Evolutionary conservation across 2,113 vertebrate genomes (phyloP), one percentile per base, ranked within the genome.

Genomic region (Phalacrocorax brasilianus): DNA sequence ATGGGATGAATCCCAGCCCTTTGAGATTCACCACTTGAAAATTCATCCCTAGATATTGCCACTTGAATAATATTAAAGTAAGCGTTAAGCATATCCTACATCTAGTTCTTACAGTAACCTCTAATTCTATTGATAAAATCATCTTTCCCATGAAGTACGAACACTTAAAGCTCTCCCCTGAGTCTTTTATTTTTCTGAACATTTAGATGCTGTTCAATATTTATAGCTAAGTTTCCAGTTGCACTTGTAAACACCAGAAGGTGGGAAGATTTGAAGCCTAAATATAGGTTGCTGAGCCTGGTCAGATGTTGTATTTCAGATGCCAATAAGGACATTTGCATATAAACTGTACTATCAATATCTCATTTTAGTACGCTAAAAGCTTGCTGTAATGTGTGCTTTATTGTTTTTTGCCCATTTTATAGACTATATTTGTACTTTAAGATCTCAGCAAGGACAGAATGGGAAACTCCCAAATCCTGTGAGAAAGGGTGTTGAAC

Each of bases 211-310:
- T 90, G 44, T 82, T 97, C 93, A 84, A 93, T 95, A 97, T 96
- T 97, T 95, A 94, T 82, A 92, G 70, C 61, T 59, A 73, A 74
- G 58, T 82, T 96, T 96, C 88, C 70, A 93, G 76, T 93, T 81
- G 38, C 13, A 65, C 78, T 96, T 95, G 82, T 94, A 97, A 97
- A 96, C 92, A 96, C 83, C 89, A 97, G 96, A 96, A 96, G 91
- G 87, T 94, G 87, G 65, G 70, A 96, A 97, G 91, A 91, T 96
- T 94, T 93, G 94, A 89, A 97, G 42, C 79, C 95, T 97, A 97
- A 96, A 95, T 96, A 95, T 93, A 97, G 88, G 92, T 96, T 94
- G 75, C 66, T 74, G 87, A 94, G 76, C 72, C 89, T 93, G 92
- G 93, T 97, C 92, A 93, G 94, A 93, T 85, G 70, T 91, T 95